Evolutionary conservation across 2,888 invertebrate species (phyloP).

Genomic region (Liposcelis brunnea): DNA sequence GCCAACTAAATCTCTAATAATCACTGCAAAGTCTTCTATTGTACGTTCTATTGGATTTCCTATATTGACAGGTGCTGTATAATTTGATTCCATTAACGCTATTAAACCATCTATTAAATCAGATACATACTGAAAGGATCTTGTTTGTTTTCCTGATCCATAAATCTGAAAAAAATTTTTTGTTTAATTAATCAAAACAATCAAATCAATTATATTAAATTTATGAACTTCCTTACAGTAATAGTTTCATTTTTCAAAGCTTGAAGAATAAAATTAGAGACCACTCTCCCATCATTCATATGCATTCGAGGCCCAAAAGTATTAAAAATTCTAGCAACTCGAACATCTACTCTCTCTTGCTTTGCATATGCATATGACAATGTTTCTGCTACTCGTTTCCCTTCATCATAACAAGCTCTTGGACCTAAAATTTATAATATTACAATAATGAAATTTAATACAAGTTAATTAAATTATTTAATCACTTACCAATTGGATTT

Average conservation of each 20-base stretch:
- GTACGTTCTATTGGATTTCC: constrained; percentile 98
- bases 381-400: constrained; percentile 96
- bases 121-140: constrained; percentile 96
- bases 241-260: constrained; percentile 88
- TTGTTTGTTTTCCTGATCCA: constrained; percentile 74
- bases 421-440: constrained; percentile 41
- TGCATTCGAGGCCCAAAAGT: constrained; percentile 99
- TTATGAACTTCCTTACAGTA: constrained; percentile 44
- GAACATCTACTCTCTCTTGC: constrained; percentile 86
- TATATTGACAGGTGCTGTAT: constrained; percentile 81
- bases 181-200: background rate
- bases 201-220: background rate
- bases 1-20: constrained; percentile 70
- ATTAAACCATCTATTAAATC: constrained; percentile 92
- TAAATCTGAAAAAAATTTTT: constrained; percentile 39
- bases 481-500: constrained; percentile 71
- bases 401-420: constrained; percentile 96
- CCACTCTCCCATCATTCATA: constrained; percentile 94
- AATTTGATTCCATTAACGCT: constrained; percentile 84
- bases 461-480: constrained; percentile 4
- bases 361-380: constrained; percentile 92
- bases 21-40: constrained; percentile 77
- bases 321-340: constrained; percentile 96
- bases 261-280: constrained; percentile 96
- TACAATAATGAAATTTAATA: background rate